Evolutionary conservation across 2,113 vertebrate genomes (phyloP).

Genomic region (Alethe castanea): DNA sequence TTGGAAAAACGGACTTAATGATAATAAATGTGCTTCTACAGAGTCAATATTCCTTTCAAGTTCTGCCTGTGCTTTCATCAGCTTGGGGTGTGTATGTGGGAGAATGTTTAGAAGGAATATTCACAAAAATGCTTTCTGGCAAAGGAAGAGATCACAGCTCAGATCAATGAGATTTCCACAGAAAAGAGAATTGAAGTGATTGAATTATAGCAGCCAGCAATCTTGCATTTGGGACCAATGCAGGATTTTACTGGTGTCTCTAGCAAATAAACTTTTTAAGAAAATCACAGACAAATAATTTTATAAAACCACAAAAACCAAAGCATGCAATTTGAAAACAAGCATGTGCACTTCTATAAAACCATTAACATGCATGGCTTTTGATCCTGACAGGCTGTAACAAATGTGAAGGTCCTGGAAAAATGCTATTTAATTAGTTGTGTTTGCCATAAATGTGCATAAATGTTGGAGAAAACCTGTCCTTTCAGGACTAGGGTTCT

Average conservation of each 20-base stretch:
- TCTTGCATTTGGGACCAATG: neutral
- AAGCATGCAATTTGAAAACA: neutral
- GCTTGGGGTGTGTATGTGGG: neutral
- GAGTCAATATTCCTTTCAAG: slow-evolving; percentile 56
- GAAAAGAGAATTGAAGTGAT: slow-evolving; percentile 21
- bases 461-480: neutral
- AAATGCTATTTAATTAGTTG: neutral
- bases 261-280: neutral
- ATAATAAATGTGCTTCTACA: slow-evolving; percentile 44
- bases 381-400: neutral
- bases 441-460: neutral
- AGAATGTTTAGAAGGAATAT: slow-evolving; percentile 15
- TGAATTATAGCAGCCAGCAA: slow-evolving; percentile 1
- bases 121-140: slow-evolving; percentile 33
- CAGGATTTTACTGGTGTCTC: neutral
- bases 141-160: slow-evolving; percentile 44
- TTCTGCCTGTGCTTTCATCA: slow-evolving; percentile 42
- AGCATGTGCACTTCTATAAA: neutral
- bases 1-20: slow-evolving; percentile 38
- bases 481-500: neutral
- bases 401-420: neutral
- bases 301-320: neutral
- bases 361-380: neutral
- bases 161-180: slow-evolving; percentile 50
- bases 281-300: neutral